phyloP scores from a whole-genome alignment of 2,888 invertebrate genomes.

The Nemoura dubitans region DNA sequence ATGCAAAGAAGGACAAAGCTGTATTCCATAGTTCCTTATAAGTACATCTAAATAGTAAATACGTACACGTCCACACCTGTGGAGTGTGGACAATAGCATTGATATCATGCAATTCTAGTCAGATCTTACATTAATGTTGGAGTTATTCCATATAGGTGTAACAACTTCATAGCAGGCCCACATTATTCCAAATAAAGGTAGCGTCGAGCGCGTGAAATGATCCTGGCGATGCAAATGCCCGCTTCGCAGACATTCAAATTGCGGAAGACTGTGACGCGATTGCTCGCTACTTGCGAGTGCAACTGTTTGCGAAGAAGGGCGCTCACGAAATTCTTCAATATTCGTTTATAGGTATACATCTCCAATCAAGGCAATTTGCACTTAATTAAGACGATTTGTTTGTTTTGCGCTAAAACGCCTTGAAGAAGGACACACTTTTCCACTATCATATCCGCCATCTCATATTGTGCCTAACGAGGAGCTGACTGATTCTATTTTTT shows the following conservation, averaged over 20 bases:
- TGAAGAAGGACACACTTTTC: too few species aligned
- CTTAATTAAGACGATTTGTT: too few species aligned
- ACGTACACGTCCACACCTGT: constrained; percentile 23
- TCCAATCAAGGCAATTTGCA: too few species aligned
- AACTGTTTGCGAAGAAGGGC: background rate
- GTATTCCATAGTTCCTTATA: constrained; percentile 27
- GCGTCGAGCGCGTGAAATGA: background rate
- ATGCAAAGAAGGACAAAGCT: constrained; percentile 8
- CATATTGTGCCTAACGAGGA: background rate
- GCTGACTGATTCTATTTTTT: background rate
- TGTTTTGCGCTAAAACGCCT: too few species aligned
- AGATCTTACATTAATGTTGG: constrained; percentile 14
- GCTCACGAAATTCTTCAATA: too few species aligned
- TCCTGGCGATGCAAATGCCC: constrained; percentile 20
- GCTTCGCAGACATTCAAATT: constrained; percentile 26
- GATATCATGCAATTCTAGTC: constrained; percentile 14
- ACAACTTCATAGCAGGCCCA: constrained; percentile 27
- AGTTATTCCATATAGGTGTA: constrained; percentile 36
- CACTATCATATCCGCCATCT: too few species aligned
- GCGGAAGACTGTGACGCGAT: too few species aligned
- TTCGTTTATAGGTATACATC: too few species aligned
- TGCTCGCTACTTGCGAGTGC: background rate
- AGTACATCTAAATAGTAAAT: constrained; percentile 34
- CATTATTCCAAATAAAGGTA: constrained; percentile 40
- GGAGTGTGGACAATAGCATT: constrained; percentile 29